These are phyloP conservation scores for Albula glossodonta DNA, from an alignment of 2,113 vertebrate species.

Conservation along the genomic window DNA sequence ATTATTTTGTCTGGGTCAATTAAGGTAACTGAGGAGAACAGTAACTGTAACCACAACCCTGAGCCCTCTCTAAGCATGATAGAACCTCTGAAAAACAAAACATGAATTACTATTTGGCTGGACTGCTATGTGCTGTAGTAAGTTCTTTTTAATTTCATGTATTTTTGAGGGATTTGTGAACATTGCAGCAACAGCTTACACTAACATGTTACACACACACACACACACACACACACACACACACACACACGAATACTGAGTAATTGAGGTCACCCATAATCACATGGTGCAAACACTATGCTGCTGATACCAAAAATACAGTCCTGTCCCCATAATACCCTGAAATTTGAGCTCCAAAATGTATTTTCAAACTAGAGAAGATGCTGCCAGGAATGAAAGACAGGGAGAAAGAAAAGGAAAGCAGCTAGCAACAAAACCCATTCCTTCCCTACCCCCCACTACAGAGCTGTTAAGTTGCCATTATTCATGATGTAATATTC, in stretches of 20 bases:
- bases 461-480: slow-evolving; percentile 64
- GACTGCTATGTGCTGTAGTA: too few relatives aligned
- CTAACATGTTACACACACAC: not conserved
- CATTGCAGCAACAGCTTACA: not conserved
- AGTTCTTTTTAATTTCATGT: not conserved
- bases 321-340: slow-evolving; percentile 82
- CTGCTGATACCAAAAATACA: slow-evolving; percentile 43
- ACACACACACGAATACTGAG: not conserved
- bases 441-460: slow-evolving; percentile 66
- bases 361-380: slow-evolving; percentile 68
- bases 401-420: slow-evolving; percentile 19
- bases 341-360: slow-evolving; percentile 83
- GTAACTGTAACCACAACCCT: too few relatives aligned
- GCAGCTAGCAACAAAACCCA: slow-evolving; percentile 38
- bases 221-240: not conserved
- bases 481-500: slow-evolving; percentile 86
- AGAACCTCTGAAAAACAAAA: not conserved
- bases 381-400: slow-evolving; percentile 18
- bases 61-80: not conserved
- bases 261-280: slow-evolving; percentile 10
- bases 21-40: not conserved
- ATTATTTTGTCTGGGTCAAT: not conserved
- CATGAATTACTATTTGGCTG: not conserved
- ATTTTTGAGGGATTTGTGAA: not conserved
- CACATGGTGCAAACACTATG: slow-evolving; percentile 1